phyloP scores from a whole-genome alignment of 2,797 vertebrate species.

The Acridotheres tristis region DNA sequence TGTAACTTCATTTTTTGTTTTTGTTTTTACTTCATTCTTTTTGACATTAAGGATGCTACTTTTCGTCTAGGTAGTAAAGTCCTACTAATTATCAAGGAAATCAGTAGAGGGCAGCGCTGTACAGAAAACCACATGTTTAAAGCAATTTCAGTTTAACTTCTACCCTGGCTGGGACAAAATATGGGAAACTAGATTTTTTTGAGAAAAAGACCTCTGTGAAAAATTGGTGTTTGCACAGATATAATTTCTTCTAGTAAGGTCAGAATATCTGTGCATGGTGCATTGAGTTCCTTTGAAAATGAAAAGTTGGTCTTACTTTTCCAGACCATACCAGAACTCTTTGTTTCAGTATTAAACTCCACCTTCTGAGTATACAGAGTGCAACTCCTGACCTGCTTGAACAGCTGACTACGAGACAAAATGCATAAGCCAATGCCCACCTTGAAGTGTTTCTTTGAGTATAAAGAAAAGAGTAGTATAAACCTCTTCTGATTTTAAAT shows the following conservation, averaged over 20 bases:
- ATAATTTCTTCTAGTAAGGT: not conserved
- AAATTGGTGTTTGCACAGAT: not conserved
- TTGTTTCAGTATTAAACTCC: not conserved
- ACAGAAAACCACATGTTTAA: not conserved
- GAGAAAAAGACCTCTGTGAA: not conserved
- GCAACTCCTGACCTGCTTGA: not conserved
- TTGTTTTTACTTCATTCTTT: not conserved
- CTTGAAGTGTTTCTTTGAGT: not conserved
- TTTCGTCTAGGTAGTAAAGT: not conserved
- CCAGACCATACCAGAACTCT: not conserved
- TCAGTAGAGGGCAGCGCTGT: constrained; percentile 45
- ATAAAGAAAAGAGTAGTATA: not conserved
- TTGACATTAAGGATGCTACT: not conserved
- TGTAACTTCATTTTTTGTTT: not conserved
- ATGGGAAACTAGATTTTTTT: not conserved
- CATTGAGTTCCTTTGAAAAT: not conserved
- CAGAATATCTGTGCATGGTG: not conserved
- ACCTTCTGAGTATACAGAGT: not conserved
- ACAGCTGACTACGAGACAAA: not conserved
- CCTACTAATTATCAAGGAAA: not conserved
- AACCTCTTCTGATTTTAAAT: not conserved
- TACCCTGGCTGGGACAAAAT: not conserved
- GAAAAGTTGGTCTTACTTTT: not conserved
- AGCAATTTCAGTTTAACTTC: not conserved
- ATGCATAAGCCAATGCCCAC: not conserved